These are phyloP conservation scores for Ispidina picta DNA, from an alignment of 2,797 vertebrate species.

Conservation along the genomic window DNA sequence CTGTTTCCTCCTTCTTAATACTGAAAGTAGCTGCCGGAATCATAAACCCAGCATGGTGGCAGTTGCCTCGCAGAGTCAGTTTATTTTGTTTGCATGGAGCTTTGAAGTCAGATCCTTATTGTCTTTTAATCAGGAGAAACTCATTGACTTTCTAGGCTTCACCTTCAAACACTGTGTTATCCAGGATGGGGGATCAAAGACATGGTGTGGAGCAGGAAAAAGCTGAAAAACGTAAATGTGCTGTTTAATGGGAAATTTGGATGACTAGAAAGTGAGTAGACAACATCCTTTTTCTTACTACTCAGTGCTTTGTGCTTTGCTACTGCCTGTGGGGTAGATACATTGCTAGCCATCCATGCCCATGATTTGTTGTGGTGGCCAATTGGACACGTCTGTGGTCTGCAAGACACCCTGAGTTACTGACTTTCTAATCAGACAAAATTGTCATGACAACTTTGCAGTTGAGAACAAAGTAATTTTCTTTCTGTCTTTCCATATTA, in stretches of 20 bases:
- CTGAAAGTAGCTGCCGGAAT: background rate
- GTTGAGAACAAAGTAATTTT: background rate
- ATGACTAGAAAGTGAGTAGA: background rate
- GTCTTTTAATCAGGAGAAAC: slow-evolving; percentile 51
- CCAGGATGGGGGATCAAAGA: slow-evolving; percentile 5
- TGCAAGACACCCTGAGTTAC: background rate
- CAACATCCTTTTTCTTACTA: background rate
- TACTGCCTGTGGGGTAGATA: background rate
- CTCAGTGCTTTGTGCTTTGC: background rate
- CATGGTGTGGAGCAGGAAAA: background rate
- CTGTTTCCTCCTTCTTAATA: slow-evolving; percentile 13
- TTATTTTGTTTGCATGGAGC: background rate
- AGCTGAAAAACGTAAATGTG: background rate
- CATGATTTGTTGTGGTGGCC: background rate
- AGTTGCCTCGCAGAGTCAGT: background rate
- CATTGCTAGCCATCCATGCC: background rate
- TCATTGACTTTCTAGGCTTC: background rate
- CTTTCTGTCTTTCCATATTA: background rate
- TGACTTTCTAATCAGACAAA: background rate
- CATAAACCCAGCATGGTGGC: slow-evolving; percentile 11
- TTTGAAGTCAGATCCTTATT: slow-evolving; percentile 19
- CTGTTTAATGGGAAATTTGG: background rate
- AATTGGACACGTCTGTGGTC: background rate
- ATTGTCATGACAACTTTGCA: background rate
- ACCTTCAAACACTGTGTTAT: background rate